phyloP scores from a whole-genome alignment of 1,140 invertebrate species.

The Drosophila micromelanica region DNA sequence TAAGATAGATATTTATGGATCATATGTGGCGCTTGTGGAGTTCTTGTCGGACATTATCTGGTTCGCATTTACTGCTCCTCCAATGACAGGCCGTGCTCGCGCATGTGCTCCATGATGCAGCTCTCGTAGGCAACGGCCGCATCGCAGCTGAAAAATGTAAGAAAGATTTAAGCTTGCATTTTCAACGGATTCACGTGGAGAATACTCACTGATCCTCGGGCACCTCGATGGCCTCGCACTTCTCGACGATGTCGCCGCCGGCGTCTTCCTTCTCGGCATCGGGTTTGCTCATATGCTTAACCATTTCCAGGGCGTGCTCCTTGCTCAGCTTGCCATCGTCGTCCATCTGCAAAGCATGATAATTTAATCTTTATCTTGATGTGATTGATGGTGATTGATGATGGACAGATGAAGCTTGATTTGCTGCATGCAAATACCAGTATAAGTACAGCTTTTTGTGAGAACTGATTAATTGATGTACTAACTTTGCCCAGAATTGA shows the following conservation, averaged over 20 bases:
- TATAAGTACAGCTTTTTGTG: too few relatives aligned
- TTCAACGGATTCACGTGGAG: background rate
- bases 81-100: constrained; percentile 57
- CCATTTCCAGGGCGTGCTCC: constrained; percentile 54
- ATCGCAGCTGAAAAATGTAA: constrained; percentile 46
- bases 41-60: background rate
- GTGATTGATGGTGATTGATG: too few relatives aligned
- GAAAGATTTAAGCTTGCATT: background rate
- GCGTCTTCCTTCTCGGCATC: constrained; percentile 55
- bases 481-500: too few relatives aligned
- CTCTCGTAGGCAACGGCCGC: constrained; percentile 49
- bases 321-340: constrained; percentile 65
- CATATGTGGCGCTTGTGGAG: constrained; percentile 45
- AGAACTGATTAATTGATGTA: too few relatives aligned
- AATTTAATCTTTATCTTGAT: too few relatives aligned
- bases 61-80: constrained; percentile 28
- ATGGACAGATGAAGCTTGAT: too few relatives aligned
- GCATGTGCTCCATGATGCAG: constrained; percentile 62
- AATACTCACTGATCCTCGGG: constrained; percentile 71
- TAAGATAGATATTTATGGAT: constrained; percentile 4
- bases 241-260: constrained; percentile 50
- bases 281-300: constrained; percentile 49
- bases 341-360: constrained; percentile 52
- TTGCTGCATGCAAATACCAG: too few relatives aligned
- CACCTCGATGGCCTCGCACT: constrained; percentile 56